Conservation (phyloP, 2,888 invertebrate genomes). For the Toxonevra muliebris region DNA sequence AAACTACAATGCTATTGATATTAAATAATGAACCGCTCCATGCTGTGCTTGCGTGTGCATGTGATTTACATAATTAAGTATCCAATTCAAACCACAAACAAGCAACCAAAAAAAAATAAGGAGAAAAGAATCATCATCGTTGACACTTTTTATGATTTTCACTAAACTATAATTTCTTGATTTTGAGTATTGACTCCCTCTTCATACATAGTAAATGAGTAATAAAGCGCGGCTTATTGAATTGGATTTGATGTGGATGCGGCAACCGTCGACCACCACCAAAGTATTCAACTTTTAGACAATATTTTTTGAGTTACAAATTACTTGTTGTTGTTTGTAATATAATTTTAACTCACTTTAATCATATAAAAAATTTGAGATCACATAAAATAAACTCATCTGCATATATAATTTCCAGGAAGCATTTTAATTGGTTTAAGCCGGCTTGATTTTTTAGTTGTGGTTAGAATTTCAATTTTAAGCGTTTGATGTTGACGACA, state of each 20-base stretch:
- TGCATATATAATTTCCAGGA: background rate
- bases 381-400: background rate
- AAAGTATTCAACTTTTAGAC: conserved; percentile 10
- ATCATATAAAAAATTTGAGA: conserved; percentile 14
- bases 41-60: no score
- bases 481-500: no score
- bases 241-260: background rate
- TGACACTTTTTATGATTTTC: conserved; percentile 59
- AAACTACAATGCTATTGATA: no score
- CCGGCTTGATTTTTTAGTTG: no score
- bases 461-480: no score
- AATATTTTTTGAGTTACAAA: conserved; percentile 9
- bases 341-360: conserved; percentile 28
- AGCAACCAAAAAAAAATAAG: no score
- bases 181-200: background rate
- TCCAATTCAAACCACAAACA: no score
- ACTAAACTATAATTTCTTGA: background rate
- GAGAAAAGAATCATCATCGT: conserved; percentile 34
- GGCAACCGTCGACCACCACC: conserved; percentile 16
- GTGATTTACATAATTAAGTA: no score
- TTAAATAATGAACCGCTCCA: no score
- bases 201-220: conserved; percentile 5
- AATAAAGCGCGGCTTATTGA: conserved; percentile 6
- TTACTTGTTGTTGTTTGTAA: background rate
- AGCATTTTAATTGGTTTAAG: background rate